Percentiles rank a stretch among this genome's conserved stretches.
These are phyloP conservation scores for Avahi laniger DNA, from an alignment of 2,797 vertebrate genomes.

Conservation along the genomic window DNA sequence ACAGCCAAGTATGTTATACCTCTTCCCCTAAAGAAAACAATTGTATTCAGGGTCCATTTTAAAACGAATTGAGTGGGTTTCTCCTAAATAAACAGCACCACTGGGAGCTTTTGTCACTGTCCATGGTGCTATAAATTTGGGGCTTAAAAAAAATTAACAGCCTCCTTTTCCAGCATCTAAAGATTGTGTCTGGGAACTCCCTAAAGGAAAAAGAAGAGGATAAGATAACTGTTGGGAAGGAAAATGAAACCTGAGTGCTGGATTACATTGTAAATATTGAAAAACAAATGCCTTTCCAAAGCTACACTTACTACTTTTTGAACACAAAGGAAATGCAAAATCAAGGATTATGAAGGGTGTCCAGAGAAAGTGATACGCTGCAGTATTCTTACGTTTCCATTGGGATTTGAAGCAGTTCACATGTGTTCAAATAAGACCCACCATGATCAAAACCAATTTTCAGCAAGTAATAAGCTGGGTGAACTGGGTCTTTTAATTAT, in stretches of 20 bases:
- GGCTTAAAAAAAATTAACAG: background rate
- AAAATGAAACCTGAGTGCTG: background rate
- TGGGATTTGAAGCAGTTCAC: background rate
- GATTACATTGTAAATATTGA: background rate
- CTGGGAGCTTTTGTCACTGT: slow-evolving; percentile 30
- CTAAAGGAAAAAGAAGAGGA: background rate
- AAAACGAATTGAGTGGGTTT: background rate
- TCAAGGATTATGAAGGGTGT: background rate
- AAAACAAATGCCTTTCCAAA: background rate
- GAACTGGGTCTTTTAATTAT: background rate
- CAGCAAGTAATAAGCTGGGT: background rate
- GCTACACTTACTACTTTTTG: background rate
- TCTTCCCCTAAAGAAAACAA: background rate
- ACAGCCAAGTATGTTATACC: background rate
- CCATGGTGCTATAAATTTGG: background rate
- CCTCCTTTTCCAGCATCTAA: background rate
- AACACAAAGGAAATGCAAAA: background rate
- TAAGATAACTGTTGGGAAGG: background rate
- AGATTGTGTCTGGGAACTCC: background rate
- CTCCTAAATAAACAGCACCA: background rate
- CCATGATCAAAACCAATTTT: background rate
- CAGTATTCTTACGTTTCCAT: background rate
- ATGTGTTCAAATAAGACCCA: background rate
- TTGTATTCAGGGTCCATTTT: background rate
- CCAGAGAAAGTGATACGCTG: background rate